These are phyloP conservation scores for Trissolcus basalis DNA, from an alignment of 1,140 invertebrate species.

Conservation along the genomic window DNA sequence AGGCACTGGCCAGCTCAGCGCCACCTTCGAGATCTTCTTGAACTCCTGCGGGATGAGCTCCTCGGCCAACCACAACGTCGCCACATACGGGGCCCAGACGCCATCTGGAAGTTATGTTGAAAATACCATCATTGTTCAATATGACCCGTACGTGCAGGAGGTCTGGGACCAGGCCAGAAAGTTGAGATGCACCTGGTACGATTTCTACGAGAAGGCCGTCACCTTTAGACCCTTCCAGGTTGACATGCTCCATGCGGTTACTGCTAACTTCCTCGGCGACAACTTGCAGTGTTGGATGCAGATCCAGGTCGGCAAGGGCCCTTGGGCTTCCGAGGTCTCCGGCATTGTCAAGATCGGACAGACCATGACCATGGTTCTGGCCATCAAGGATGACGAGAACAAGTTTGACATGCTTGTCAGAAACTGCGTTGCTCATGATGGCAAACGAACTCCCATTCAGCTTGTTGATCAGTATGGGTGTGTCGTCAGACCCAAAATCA, in stretches of 20 bases:
- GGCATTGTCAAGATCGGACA: constrained; percentile 96
- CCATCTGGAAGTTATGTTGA: constrained; percentile 94
- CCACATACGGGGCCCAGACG: constrained; percentile 85
- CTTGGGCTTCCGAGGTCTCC: constrained; percentile 96
- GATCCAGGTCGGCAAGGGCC: constrained; percentile 95
- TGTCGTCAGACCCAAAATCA: constrained; percentile 95
- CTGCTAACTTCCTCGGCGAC: constrained; percentile 95
- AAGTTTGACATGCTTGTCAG: constrained; percentile 97
- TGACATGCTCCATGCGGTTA: constrained; percentile 95
- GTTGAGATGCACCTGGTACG: constrained; percentile 95
- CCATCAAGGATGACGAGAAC: constrained; percentile 96
- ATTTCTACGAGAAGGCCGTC: constrained; percentile 96
- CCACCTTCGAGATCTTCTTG: constrained; percentile 93
- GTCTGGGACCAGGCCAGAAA: constrained; percentile 98
- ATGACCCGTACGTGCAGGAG: constrained; percentile 96
- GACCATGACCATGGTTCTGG: constrained; percentile 97
- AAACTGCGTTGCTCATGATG: constrained; percentile 96
- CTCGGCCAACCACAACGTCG: constrained; percentile 89
- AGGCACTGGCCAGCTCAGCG: constrained; percentile 90
- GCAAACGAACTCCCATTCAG: constrained; percentile 94
- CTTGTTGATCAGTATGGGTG: constrained; percentile 95
- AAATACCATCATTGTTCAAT: constrained; percentile 96
- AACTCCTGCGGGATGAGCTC: constrained; percentile 94
- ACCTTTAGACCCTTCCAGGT: constrained; percentile 96
- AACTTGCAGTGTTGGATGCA: constrained; percentile 98